Percentiles rank a stretch among this genome's conserved stretches.
These are phyloP conservation scores for Nycteola revayana DNA, from an alignment of 2,888 invertebrate genomes.

Conservation along the genomic window DNA sequence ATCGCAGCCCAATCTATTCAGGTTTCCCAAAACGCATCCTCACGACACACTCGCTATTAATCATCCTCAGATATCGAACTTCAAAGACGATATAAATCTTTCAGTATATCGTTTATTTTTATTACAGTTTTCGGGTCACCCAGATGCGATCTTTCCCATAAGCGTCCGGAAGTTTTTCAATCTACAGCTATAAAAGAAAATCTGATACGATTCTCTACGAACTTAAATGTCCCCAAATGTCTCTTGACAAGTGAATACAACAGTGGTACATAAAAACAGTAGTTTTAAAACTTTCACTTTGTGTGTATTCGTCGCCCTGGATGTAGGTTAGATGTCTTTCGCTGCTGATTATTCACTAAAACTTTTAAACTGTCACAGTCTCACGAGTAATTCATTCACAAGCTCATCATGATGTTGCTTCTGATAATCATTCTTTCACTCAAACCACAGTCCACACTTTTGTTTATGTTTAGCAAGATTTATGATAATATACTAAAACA, in stretches of 20 bases:
- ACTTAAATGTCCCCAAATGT: constrained; percentile 38
- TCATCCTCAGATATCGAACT: constrained; percentile 65
- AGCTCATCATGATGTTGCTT: constrained; percentile 29
- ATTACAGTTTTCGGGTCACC: constrained; percentile 65
- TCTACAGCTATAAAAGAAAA: constrained; percentile 52
- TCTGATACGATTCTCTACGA: constrained; percentile 33
- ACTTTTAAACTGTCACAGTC: constrained; percentile 42
- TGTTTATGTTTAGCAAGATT: constrained; percentile 17
- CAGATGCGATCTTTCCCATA: constrained; percentile 67
- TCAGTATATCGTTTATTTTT: constrained; percentile 68
- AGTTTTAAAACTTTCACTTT: constrained; percentile 69
- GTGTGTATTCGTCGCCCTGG: constrained; percentile 50
- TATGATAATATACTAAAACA: constrained; percentile 17
- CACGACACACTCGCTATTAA: constrained; percentile 61
- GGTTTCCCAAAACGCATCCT: constrained; percentile 61
- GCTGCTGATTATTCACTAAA: constrained; percentile 51
- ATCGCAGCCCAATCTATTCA: constrained; percentile 43
- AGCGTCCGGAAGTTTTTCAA: constrained; percentile 65
- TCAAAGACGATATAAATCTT: constrained; percentile 63
- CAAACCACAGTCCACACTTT: constrained; percentile 36
- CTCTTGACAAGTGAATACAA: constrained; percentile 47
- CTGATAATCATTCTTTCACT: constrained; percentile 33
- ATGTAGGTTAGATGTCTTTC: constrained; percentile 66
- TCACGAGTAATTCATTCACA: constrained; percentile 32
- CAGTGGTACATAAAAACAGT: constrained; percentile 46